Evolutionary conservation across 1,140 invertebrate species (phyloP).

Genomic region (Drosophila santomea): DNA sequence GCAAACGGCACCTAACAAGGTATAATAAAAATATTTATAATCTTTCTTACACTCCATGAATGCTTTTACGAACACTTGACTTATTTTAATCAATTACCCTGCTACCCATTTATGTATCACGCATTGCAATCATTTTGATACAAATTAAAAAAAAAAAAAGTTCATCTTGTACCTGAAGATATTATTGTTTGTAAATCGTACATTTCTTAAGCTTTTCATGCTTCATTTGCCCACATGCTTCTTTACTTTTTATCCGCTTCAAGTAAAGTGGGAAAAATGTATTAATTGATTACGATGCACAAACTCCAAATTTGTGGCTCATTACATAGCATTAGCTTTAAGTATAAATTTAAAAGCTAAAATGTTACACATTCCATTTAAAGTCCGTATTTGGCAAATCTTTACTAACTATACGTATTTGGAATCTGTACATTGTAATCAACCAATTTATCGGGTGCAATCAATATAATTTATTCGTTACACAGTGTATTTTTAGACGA

Average conservation of each 20-base stretch:
- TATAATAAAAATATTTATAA: slow-evolving; percentile 85
- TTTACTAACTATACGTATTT: no score
- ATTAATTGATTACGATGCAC: background rate
- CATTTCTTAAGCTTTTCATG: background rate
- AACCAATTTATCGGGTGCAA: no score
- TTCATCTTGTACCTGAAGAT: background rate
- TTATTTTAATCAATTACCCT: background rate
- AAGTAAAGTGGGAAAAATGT: no score
- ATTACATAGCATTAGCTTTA: no score
- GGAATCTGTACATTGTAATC: no score
- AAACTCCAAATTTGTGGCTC: background rate
- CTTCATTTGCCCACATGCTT: background rate
- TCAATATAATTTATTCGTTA: background rate
- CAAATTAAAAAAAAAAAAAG: background rate
- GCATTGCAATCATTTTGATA: background rate
- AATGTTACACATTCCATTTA: no score
- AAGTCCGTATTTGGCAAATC: no score
- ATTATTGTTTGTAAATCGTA: background rate
- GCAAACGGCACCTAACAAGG: slow-evolving; percentile 95
- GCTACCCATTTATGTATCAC: background rate
- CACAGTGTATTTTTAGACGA: background rate
- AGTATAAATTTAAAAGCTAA: no score
- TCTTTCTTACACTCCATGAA: slow-evolving; percentile 8
- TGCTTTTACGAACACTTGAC: background rate
- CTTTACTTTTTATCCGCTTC: background rate